phyloP scores from a whole-genome alignment of 1,140 invertebrate genomes.

The Trichoplusia ni region DNA sequence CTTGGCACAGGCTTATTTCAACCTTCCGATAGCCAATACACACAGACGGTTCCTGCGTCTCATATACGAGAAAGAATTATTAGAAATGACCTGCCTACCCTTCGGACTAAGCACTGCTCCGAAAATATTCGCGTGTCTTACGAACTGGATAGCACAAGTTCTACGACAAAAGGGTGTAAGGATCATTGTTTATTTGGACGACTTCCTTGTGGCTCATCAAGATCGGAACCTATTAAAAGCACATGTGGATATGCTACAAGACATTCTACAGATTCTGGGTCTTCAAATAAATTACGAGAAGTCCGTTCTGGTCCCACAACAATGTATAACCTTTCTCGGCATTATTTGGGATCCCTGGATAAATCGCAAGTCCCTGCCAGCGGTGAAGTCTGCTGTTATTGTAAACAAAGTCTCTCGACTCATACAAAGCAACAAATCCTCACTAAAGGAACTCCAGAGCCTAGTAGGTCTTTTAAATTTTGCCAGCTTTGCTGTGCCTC shows the following conservation, averaged over 20 bases:
- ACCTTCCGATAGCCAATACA: constrained; percentile 41
- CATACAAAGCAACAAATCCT: background rate
- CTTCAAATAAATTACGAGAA: constrained; percentile 37
- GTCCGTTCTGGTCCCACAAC: constrained; percentile 21
- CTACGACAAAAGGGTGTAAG: constrained; percentile 43
- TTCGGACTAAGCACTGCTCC: constrained; percentile 42
- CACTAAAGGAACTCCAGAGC: constrained; percentile 44
- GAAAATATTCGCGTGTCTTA: constrained; percentile 34
- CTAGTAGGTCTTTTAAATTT: constrained; percentile 60
- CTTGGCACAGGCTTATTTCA: constrained; percentile 54
- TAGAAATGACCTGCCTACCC: constrained; percentile 54
- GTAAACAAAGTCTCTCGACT: background rate
- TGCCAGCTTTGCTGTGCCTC: constrained; percentile 80
- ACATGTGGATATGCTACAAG: background rate
- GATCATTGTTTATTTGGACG: constrained; percentile 55
- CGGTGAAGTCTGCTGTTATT: constrained; percentile 21
- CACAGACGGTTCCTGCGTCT: constrained; percentile 44
- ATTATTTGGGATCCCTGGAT: constrained; percentile 39
- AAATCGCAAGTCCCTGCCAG: constrained; percentile 41
- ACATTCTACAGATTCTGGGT: constrained; percentile 33
- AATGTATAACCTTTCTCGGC: constrained; percentile 37
- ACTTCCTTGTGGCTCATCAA: constrained; percentile 45
- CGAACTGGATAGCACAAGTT: constrained; percentile 40
- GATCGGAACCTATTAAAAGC: background rate
- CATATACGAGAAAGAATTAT: constrained; percentile 33